phyloP scores from a whole-genome alignment of 2,797 vertebrate species.

The Hemitrygon akajei region DNA sequence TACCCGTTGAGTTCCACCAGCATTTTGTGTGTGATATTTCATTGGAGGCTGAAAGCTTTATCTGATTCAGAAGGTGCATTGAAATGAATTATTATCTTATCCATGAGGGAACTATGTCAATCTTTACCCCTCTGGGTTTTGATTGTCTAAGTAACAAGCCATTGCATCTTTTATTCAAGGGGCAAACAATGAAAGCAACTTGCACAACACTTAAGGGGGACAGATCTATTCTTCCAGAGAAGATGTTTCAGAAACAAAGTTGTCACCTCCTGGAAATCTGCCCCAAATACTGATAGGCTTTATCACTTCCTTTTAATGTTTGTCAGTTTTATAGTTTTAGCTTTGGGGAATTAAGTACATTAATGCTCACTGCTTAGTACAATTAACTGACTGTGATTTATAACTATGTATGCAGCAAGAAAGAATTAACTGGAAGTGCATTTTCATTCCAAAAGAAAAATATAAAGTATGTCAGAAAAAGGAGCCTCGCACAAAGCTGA shows the following conservation, averaged over 20 bases:
- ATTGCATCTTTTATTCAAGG: background rate
- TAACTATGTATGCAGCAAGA: background rate
- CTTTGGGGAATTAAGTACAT: slow-evolving; percentile 2
- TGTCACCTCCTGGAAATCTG: background rate
- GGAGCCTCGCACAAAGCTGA: background rate
- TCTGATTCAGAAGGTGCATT: background rate
- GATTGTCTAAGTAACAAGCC: background rate
- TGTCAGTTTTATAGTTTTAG: background rate
- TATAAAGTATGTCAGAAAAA: background rate
- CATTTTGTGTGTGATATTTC: no score
- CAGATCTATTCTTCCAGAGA: background rate
- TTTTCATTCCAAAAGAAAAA: background rate
- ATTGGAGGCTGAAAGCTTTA: background rate
- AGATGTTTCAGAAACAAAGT: background rate
- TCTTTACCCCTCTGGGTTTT: background rate
- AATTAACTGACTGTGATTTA: slow-evolving; percentile 32
- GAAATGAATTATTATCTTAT: background rate
- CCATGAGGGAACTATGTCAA: background rate
- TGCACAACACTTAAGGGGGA: background rate
- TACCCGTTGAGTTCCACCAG: no score
- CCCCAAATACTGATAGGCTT: background rate
- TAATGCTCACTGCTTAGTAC: background rate
- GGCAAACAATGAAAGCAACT: background rate
- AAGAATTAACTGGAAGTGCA: background rate
- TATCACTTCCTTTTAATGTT: background rate